phyloP scores from a whole-genome alignment of 2,888 invertebrate genomes.

The Mycogona germanica region DNA sequence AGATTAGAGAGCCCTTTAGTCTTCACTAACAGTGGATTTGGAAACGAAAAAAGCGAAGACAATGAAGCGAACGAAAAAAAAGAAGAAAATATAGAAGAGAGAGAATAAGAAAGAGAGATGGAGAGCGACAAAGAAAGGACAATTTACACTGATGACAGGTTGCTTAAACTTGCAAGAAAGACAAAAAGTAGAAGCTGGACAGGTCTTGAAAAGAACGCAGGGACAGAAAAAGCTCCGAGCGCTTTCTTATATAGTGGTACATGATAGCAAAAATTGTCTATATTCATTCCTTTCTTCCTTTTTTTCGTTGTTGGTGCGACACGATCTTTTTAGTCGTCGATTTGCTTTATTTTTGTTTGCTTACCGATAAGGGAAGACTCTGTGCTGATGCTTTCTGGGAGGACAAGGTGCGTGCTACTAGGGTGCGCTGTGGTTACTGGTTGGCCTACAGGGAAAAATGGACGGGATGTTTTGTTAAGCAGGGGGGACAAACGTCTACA shows the following conservation, averaged over 20 bases:
- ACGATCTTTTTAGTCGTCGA: not conserved
- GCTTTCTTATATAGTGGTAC: no score
- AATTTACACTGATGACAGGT: no score
- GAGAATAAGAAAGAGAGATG: not conserved
- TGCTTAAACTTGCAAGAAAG: no score
- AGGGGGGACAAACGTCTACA: no score
- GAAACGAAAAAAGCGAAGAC: no score
- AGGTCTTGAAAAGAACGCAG: no score
- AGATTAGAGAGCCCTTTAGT: slow-evolving; percentile 10
- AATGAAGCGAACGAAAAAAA: not conserved
- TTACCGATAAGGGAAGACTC: slow-evolving; percentile 19
- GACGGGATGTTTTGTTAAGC: no score
- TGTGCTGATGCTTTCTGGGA: slow-evolving; percentile 14
- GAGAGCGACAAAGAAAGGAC: not conserved
- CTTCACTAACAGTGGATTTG: slow-evolving; percentile 4
- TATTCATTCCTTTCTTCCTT: no score
- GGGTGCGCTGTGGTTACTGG: slow-evolving; percentile 8
- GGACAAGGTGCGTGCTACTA: slow-evolving; percentile 14
- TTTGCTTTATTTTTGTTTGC: not conserved
- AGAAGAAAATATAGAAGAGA: not conserved
- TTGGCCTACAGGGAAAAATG: slow-evolving; percentile 14
- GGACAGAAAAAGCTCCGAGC: no score
- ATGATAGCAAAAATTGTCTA: no score
- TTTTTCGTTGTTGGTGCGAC: no score
- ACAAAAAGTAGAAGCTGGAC: no score